Evolutionary conservation across 2,888 invertebrate species (phyloP), one percentile per base, ranked within the genome.

Genomic region (Nomada goodeniana): DNA sequence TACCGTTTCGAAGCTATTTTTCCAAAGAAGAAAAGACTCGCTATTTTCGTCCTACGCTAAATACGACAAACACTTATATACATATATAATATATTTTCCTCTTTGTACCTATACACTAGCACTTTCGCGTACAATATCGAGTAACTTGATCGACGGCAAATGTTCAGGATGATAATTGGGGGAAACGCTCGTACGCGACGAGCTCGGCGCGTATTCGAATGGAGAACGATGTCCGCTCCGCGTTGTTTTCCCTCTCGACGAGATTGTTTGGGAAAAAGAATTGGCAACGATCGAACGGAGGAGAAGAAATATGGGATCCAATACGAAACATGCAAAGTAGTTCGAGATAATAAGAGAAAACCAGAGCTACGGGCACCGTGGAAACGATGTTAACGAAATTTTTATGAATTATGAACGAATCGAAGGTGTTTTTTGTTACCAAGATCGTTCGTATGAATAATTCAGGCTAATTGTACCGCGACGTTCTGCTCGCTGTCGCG

Each of bases 361-460:
- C 11, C 23, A 15, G 42, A 29, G 55, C 13, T 18, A 50, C 36
- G 42, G 59, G 64, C 55, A 50, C 20, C 26, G 44, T 80, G 79
- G 57, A 3, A 59, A 60, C 50, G 67, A 76, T 18, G 20, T 73
- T 73, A 61, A 79, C 57, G 67, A 47, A 60, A 76, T 75, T 80
- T 63, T 11, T 65, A 75, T n/a, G 67, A 70, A 71, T 52, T 65
- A 59, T 59, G 69, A 77, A 76, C 77, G 72, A 44, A 65, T 82
- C 82, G 76, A 47, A 13, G 26, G 29, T 68, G 77, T 65, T 83
- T 84, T 86, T 76, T 75, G 78, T 83, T 76, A 87, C 78, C 76
- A 76, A 36, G 80, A 70, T 75, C 76, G 75, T 81, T 87, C 83
- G 86, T 82, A 76, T 73, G 50, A 69, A 68, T 70, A 82, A 67